These are phyloP conservation scores for Cricetomys ansorgei DNA, from an alignment of 2,113 vertebrate genomes.

Conservation along the genomic window DNA sequence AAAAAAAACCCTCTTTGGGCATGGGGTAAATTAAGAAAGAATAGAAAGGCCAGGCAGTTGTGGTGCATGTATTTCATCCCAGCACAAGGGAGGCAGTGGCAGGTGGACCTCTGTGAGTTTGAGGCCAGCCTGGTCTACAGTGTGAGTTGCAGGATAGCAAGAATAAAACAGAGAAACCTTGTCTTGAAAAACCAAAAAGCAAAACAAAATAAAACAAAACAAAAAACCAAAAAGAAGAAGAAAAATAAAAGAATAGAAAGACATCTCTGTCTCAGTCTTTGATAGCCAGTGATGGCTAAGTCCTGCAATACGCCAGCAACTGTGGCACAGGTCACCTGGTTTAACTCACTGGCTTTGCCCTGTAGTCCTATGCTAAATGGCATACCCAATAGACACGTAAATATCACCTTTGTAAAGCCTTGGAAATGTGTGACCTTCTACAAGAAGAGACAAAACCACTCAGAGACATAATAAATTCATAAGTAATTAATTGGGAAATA, in stretches of 20 bases:
- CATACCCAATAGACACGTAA: not conserved
- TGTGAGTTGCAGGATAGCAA: no score
- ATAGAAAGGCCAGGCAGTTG: no score
- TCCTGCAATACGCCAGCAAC: not conserved
- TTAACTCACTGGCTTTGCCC: not conserved
- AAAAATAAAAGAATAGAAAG: no score
- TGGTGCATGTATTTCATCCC: no score
- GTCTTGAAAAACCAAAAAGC: no score
- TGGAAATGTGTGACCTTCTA: not conserved
- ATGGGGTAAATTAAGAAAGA: not conserved
- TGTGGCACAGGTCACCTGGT: not conserved
- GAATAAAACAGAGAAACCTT: no score
- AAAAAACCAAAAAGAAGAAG: no score
- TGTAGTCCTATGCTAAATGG: not conserved
- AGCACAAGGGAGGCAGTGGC: no score
- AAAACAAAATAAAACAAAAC: no score
- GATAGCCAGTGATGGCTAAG: not conserved
- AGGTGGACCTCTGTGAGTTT: no score
- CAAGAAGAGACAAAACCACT: not conserved
- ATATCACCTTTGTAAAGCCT: not conserved
- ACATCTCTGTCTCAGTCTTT: not conserved
- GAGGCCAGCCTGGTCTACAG: no score
- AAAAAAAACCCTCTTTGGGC: not conserved
- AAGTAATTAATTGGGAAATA: not conserved
- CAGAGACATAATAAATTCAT: not conserved